These are phyloP conservation scores for Rissa tridactyla DNA, from an alignment of 2,113 vertebrate genomes.

Conservation along the genomic window DNA sequence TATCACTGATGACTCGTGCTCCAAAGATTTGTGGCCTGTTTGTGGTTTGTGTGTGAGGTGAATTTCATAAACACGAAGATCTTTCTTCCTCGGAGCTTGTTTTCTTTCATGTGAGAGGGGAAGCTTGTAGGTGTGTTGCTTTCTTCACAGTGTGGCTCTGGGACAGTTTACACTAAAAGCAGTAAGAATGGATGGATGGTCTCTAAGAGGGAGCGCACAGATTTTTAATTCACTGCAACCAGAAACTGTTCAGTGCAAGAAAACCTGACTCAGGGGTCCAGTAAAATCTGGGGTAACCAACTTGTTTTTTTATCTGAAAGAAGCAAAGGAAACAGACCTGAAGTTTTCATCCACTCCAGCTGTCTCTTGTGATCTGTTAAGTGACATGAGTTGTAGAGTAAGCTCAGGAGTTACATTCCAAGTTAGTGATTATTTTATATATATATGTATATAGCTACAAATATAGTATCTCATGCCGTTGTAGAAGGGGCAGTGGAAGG, in stretches of 20 bases:
- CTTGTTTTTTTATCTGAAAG: neutral
- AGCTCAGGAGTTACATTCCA: neutral
- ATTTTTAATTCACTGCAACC: neutral
- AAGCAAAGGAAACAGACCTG: neutral
- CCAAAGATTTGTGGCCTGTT: neutral
- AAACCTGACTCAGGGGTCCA: neutral
- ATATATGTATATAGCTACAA: neutral
- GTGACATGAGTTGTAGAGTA: neutral
- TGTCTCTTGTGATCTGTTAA: neutral
- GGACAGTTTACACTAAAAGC: neutral
- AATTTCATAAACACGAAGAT: neutral
- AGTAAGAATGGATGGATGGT: neutral
- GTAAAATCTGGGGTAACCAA: neutral
- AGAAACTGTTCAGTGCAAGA: neutral
- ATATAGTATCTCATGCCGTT: neutral
- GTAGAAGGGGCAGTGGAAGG: neutral
- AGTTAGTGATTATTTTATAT: neutral
- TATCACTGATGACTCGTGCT: neutral
- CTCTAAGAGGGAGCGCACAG: neutral
- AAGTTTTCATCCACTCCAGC: neutral
- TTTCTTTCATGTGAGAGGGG: neutral
- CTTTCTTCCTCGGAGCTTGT: neutral
- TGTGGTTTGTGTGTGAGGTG: neutral
- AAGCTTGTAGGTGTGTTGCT: rapidly evolving
- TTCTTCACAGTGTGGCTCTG: neutral